Base-by-base conservation (phyloP, 1,140 invertebrate genomes). In the Drosophila orosa region DNA sequence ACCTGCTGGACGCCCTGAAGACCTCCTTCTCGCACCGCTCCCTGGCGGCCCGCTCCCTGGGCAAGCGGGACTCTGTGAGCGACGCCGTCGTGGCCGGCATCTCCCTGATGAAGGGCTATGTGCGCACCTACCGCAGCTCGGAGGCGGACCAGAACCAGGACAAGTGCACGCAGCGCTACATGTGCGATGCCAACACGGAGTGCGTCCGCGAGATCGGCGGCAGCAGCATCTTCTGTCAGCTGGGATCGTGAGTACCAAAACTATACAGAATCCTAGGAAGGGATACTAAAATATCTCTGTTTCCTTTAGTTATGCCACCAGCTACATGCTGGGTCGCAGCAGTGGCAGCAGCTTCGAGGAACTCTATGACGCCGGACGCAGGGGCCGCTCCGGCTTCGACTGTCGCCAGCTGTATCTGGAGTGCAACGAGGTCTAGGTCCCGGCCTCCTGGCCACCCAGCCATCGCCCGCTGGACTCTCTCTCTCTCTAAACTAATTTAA, bases 1-100 rank as follows among this genome's bases (percentile, higher is more conserved):
- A 97, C 91, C 94, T 98, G 27, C 93, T 98, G 93, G 97, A 98
- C 78, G 97, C 97, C 35, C 92, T 98, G 80, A 97, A 97, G 92
- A 97, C 97, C 8, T 97, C 96, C 29, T 97, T 98, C 93, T 97
- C 96, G 8, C 97, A 98, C 92, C 95, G 97, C 72, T 97, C 97
- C 6, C 91, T 97, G 63, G 93, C 95, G 0, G 97, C 97, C 24
- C 94, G 97, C 44, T 96, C 95, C 31, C 93, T 97, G 62, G 97
- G 97, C 63, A 95, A 94, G 90, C 96, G 96, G 80, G 97, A 98
- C 91, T 95, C 96, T 5, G 94, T 97, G 33, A 97, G 96, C 72
- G 97, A 98, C 81, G 96, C 96, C 15, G 95, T 96, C 3, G 94
- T 97, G 35, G 97, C 97, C 39, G 95, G 96, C 9, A 96, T 98